phyloP scores from a whole-genome alignment of 1,140 invertebrate species.

The Neuroterus valhalla region DNA sequence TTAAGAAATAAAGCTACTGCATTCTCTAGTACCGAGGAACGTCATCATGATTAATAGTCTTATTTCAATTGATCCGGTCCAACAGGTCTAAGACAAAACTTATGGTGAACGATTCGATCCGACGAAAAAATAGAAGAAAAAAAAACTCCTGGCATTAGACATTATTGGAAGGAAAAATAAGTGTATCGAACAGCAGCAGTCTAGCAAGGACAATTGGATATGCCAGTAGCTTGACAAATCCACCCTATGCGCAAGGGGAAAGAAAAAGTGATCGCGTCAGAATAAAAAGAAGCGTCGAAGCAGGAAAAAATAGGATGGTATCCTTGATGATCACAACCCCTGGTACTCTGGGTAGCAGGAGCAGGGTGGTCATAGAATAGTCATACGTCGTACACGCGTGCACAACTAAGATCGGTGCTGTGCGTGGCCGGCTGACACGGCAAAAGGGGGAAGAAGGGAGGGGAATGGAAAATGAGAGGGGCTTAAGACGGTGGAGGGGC shows the following conservation, averaged over 20 bases:
- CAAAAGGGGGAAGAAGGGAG: conserved; percentile 34
- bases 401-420: conserved; percentile 51
- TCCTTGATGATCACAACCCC: background rate
- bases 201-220: too few relatives aligned
- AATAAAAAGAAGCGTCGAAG: background rate
- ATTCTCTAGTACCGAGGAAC: conserved; percentile 4
- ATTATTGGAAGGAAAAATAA: too few relatives aligned
- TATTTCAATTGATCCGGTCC: background rate
- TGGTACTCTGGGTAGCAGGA: background rate
- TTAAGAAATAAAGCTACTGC: conserved; percentile 17
- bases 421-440: conserved; percentile 52
- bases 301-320: background rate
- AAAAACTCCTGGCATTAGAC: too few relatives aligned
- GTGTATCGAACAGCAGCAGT: too few relatives aligned
- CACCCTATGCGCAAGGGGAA: too few relatives aligned
- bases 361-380: conserved; percentile 6
- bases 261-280: too few relatives aligned
- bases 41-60: conserved; percentile 22
- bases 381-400: conserved; percentile 48
- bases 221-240: too few relatives aligned
- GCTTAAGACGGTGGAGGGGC: conserved; percentile 45
- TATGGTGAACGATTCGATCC: too few relatives aligned
- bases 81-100: conserved; percentile 4
- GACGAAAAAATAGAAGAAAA: too few relatives aligned
- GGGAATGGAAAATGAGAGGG: conserved; percentile 37